Evolutionary conservation across 2,888 invertebrate genomes (phyloP).

Genomic region (Nasonia oneida): DNA sequence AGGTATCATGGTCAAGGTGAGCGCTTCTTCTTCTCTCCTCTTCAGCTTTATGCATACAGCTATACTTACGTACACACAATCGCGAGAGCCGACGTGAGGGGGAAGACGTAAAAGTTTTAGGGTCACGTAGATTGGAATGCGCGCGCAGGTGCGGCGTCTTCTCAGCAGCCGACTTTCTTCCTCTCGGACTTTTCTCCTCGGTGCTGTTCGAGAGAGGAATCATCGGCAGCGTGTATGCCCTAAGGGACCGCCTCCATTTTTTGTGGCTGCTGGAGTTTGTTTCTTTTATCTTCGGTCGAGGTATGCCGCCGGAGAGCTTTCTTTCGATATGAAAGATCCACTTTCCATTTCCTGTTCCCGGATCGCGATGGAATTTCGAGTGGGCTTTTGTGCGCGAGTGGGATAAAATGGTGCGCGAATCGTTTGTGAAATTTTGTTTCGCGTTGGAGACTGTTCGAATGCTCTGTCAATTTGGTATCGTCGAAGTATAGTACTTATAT

Average conservation of each 20-base stretch:
- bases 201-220: constrained; percentile 12
- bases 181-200: constrained; percentile 33
- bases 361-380: neutral
- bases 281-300: neutral
- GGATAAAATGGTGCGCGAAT: neutral
- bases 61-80: neutral
- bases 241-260: constrained; percentile 28
- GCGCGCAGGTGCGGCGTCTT: constrained; percentile 74
- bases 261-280: too few species aligned
- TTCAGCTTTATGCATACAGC: constrained; percentile 37
- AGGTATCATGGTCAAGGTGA: constrained; percentile 60
- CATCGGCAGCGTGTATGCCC: constrained; percentile 7
- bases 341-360: constrained; percentile 48
- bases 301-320: neutral
- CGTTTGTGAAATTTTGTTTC: neutral
- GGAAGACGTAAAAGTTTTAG: constrained; percentile 70
- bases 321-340: constrained; percentile 30
- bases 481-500: neutral
- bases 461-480: neutral
- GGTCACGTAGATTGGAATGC: constrained; percentile 76
- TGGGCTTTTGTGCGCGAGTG: neutral
- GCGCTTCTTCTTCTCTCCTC: neutral
- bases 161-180: constrained; percentile 19
- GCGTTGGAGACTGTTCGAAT: neutral
- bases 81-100: constrained; percentile 3